Evolutionary conservation across 2,888 invertebrate genomes (phyloP).

Genomic region (Ashinkailepas kermadecensis): DNA sequence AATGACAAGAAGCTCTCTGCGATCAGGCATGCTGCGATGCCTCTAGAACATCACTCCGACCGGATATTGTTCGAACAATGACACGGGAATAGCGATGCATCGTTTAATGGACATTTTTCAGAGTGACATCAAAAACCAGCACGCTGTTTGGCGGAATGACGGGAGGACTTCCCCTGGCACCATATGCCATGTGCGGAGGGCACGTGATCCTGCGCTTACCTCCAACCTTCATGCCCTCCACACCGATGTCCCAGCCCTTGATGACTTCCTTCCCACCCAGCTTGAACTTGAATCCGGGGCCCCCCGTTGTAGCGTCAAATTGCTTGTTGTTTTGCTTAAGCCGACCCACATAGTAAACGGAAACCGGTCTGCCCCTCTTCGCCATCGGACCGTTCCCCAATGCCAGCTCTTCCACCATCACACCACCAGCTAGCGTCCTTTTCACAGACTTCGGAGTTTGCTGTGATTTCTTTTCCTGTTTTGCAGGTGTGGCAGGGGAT

Average conservation of each 20-base stretch:
- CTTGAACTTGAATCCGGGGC: slow-evolving; percentile 76
- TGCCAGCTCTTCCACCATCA: slow-evolving; percentile 68
- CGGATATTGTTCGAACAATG: too few relatives aligned
- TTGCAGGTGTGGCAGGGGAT: slow-evolving; percentile 36
- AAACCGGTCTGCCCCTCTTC: slow-evolving; percentile 55
- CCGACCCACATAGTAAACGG: slow-evolving; percentile 77
- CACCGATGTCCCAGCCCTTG: slow-evolving; percentile 80
- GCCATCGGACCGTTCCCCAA: slow-evolving; percentile 71
- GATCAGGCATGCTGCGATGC: too few relatives aligned
- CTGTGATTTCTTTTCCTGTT: slow-evolving; percentile 19
- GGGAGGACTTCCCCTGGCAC: slow-evolving; percentile 56
- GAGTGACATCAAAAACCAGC: slow-evolving; percentile 69
- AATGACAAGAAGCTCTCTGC: too few relatives aligned
- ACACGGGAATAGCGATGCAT: too few relatives aligned
- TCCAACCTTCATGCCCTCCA: slow-evolving; percentile 88
- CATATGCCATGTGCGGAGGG: slow-evolving; percentile 75
- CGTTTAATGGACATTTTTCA: slow-evolving; percentile 16
- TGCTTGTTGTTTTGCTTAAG: slow-evolving; percentile 73
- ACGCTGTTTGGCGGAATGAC: slow-evolving; percentile 81
- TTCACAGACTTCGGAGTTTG: slow-evolving; percentile 26
- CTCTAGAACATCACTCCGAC: too few relatives aligned
- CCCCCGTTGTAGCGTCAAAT: slow-evolving; percentile 67
- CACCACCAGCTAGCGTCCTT: slow-evolving; percentile 55
- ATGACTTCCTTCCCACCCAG: slow-evolving; percentile 80
- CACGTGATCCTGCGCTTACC: slow-evolving; percentile 78